Base-by-base conservation (phyloP, 2,113 vertebrate genomes). In the Pao palembangensis region DNA sequence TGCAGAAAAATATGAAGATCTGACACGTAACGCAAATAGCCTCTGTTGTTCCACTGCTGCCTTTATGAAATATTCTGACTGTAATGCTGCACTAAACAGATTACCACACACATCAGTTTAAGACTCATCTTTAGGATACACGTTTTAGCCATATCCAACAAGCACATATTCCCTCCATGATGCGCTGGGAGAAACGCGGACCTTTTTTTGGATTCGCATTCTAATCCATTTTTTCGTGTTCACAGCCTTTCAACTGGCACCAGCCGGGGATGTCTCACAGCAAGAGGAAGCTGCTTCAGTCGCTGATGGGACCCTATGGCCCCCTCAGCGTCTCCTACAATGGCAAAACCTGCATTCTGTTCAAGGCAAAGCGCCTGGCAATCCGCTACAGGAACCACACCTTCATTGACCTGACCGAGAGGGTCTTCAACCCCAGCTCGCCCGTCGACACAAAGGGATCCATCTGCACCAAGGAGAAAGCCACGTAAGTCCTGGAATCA, bases 301-400 rank as follows among this genome's bases (percentile, higher is more conserved):
- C 73, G 0, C 76, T 85, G 47, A 89, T 90, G 53, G 86, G 85
- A 62, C 92, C 90, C 64, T 86, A 90, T n/a, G 89, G 82, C n/a
- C 93, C 93, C 0, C 67, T 98, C 42, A 95, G 90, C 0, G 89
- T 98, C 71, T 92, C 93, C 1, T 51, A 91, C 64, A 92, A 93
- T 17, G 94, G 93, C 65, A 92, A 88, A 55, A 90, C 92, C 51
- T 99, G 96, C 85, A 95, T 99, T 88, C 92, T 98, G 11, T 98
- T 99, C 85, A 94, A 94, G 90, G 93, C 94, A 58, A 98, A 93
- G 83, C 94, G 93, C 67, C 88, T 99, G 80, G 88, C 89, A 54
- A 92, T 99, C 75, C 92, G 92, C 63, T 90, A 95, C 74, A 92
- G 92, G 78, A 97, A 98, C 82, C 93, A 95, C 69, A 93, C 91